These are phyloP conservation scores for Enteromius radiatus DNA, from an alignment of 2,797 vertebrate genomes.

Conservation along the genomic window DNA sequence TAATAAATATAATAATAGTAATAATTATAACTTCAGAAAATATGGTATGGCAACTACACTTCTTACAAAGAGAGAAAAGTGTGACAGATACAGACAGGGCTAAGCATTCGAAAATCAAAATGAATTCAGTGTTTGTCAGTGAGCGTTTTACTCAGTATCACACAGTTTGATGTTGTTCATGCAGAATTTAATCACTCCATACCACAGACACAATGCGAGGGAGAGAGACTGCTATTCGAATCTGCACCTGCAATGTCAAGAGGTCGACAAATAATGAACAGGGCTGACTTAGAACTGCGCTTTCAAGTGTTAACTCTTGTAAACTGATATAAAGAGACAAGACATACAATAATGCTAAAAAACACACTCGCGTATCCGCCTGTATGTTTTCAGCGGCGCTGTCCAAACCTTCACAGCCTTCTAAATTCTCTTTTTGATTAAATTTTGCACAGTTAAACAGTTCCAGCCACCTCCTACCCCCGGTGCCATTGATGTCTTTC, in stretches of 20 bases:
- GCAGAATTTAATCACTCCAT: constrained; percentile 45
- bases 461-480: constrained; percentile 72
- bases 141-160: constrained; percentile 49
- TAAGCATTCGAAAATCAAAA: not conserved
- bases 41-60: not conserved
- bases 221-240: constrained; percentile 77
- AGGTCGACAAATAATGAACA: constrained; percentile 95
- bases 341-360: constrained; percentile 47
- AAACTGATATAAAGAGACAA: constrained; percentile 75
- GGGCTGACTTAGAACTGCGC: constrained; percentile 88
- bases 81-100: not conserved
- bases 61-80: not conserved
- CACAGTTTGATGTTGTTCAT: constrained; percentile 50
- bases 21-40: not conserved
- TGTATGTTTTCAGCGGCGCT: constrained; percentile 47
- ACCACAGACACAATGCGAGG: constrained; percentile 29
- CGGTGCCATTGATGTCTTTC: constrained; percentile 83
- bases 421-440: constrained; percentile 61
- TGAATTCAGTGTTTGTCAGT: not conserved
- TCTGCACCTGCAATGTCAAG: constrained; percentile 92
- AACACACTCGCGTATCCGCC: constrained; percentile 46
- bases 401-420: constrained; percentile 54
- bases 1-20: no score
- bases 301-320: constrained; percentile 84
- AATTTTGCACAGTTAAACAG: constrained; percentile 71